phyloP scores from a whole-genome alignment of 2,797 vertebrate genomes.

The Acomys russatus region DNA sequence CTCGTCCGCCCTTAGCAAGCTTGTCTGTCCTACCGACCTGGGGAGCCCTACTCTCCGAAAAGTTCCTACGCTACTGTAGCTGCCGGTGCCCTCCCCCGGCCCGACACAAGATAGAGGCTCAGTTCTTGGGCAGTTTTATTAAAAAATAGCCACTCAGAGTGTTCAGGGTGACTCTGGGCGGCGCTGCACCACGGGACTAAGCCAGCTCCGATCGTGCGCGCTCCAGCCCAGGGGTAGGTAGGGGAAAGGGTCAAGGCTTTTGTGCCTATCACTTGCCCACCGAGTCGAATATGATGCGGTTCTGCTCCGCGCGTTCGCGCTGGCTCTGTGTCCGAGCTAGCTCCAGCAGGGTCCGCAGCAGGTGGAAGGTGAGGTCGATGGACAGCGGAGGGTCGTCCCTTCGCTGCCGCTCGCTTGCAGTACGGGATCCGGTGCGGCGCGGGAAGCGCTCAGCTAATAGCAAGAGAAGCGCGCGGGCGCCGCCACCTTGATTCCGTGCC shows the following conservation, averaged over 20 bases:
- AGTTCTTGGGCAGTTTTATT: constrained; percentile 86
- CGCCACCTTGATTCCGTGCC: constrained; percentile 61
- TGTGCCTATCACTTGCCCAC: constrained; percentile 92
- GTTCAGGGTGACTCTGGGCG: constrained; percentile 27
- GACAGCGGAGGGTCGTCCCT: constrained; percentile 94
- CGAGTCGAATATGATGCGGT: constrained; percentile 94
- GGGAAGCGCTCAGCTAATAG: constrained; percentile 73
- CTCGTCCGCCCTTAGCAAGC: not conserved
- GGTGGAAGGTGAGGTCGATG: constrained; percentile 97
- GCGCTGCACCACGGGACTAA: not conserved
- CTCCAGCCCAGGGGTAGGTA: not conserved
- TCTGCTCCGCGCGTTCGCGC: constrained; percentile 93
- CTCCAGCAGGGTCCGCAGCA: constrained; percentile 96
- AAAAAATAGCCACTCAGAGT: constrained; percentile 74
- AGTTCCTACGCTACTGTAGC: not conserved
- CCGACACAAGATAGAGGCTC: constrained; percentile 55
- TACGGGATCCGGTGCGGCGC: not conserved
- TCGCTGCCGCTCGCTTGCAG: constrained; percentile 84
- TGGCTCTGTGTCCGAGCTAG: constrained; percentile 94
- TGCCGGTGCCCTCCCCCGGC: not conserved
- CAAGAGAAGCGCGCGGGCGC: constrained; percentile 74
- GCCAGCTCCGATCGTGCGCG: not conserved
- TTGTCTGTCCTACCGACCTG: not conserved
- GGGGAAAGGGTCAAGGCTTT: constrained; percentile 4
- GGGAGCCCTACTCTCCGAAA: not conserved